Percentiles rank a stretch among this genome's conserved stretches.
Conservation (phyloP, 2,888 invertebrate species). For the Sicus ferrugineus region DNA sequence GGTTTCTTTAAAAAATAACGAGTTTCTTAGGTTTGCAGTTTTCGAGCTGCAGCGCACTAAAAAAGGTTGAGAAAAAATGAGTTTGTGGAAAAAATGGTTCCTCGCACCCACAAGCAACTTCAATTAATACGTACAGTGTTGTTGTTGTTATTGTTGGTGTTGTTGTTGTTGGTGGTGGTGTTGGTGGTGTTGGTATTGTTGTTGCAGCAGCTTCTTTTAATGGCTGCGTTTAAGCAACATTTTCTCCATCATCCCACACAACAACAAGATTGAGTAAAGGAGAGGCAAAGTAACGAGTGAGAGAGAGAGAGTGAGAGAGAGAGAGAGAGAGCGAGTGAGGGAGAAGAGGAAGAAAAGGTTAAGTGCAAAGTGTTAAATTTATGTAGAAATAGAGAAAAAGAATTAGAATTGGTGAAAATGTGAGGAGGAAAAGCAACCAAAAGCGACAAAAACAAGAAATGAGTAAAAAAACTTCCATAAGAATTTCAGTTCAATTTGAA, state of each 20-base stretch:
- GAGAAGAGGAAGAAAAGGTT: not conserved
- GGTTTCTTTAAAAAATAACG: too few species aligned
- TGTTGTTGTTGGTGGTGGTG: not conserved
- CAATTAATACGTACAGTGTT: conserved; percentile 1
- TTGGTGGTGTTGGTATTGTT: not conserved
- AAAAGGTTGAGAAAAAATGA: too few species aligned
- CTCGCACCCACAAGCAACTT: not conserved
- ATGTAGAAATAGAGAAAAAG: too few species aligned
- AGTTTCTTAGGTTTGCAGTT: not conserved
- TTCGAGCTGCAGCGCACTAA: too few species aligned
- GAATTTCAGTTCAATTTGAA: not conserved
- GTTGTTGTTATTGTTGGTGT: not conserved
- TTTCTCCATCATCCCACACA: not conserved
- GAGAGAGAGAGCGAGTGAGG: not conserved
- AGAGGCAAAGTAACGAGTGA: too few species aligned
- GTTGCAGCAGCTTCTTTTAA: not conserved
- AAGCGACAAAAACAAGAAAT: not conserved
- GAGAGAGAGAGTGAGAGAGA: not conserved
- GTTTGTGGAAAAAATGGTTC: not conserved
- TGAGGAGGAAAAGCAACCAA: not conserved
- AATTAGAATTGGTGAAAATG: not conserved
- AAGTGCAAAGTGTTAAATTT: not conserved
- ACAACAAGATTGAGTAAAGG: not conserved
- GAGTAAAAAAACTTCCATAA: too few species aligned
- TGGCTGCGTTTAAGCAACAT: not conserved